These are phyloP conservation scores for Megaceryle alcyon DNA, from an alignment of 2,797 vertebrate species.

Conservation along the genomic window DNA sequence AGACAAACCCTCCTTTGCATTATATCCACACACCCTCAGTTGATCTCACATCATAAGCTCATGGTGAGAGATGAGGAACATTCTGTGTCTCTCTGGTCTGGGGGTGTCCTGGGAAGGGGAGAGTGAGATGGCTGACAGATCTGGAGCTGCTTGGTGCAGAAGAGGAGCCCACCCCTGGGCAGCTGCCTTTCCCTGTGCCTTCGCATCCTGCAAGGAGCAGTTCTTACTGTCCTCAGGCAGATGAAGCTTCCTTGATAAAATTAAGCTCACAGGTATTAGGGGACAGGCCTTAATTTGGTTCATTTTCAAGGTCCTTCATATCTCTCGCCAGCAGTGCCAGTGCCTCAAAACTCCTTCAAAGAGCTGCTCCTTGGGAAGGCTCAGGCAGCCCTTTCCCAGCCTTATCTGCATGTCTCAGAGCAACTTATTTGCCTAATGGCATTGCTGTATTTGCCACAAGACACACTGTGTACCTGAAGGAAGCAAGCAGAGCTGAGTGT, in stretches of 20 bases:
- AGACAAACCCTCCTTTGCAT: not conserved
- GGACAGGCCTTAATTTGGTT: slow-evolving; percentile 21
- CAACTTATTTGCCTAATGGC: slow-evolving; percentile 59
- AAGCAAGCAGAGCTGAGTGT: not conserved
- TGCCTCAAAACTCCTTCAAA: slow-evolving; percentile 60
- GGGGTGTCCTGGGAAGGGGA: not conserved
- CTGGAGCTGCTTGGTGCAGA: not conserved
- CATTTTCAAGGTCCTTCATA: slow-evolving; percentile 62
- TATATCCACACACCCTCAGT: fast-evolving
- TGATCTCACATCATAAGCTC: fast-evolving
- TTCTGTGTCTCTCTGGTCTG: fast-evolving
- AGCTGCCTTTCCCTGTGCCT: not conserved
- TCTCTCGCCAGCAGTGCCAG: slow-evolving; percentile 50
- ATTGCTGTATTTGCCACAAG: not conserved
- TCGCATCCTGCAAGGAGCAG: not conserved
- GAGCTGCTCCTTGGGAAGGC: slow-evolving; percentile 24
- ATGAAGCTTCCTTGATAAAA: slow-evolving; percentile 28
- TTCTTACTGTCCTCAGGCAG: not conserved
- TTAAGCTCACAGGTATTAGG: not conserved
- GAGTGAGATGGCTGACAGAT: fast-evolving
- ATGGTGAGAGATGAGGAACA: fast-evolving
- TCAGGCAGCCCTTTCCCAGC: not conserved
- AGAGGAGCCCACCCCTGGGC: not conserved
- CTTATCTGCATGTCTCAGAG: slow-evolving; percentile 65
- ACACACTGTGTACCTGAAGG: not conserved